phyloP scores from a whole-genome alignment of 2,113 vertebrate species.

The Bufo gargarizans region DNA sequence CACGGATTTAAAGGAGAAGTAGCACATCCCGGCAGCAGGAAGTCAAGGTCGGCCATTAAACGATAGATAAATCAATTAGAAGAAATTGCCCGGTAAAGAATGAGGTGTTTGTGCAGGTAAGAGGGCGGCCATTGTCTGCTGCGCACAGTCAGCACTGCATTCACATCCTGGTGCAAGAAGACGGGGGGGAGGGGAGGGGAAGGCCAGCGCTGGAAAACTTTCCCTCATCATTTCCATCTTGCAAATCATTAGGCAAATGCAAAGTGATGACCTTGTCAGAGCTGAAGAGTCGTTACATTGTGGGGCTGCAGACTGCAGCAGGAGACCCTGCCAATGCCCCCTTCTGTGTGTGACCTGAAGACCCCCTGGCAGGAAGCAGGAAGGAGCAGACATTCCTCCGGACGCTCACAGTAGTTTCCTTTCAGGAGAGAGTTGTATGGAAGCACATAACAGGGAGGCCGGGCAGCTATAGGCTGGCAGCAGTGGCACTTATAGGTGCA shows the following conservation, averaged over 20 bases:
- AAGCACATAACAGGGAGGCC: too few species aligned
- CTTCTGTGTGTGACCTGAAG: background rate
- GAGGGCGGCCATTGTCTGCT: background rate
- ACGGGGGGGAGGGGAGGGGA: background rate
- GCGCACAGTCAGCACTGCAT: background rate
- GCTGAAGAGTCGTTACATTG: background rate
- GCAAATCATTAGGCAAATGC: conserved; percentile 18
- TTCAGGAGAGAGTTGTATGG: too few species aligned
- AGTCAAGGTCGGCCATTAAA: background rate
- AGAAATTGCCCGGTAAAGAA: background rate
- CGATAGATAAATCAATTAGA: background rate
- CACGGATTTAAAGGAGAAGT: background rate
- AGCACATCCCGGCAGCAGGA: background rate
- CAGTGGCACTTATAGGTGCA: too few species aligned
- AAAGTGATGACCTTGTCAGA: background rate
- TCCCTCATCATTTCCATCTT: background rate
- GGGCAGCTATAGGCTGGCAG: too few species aligned
- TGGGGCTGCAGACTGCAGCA: background rate
- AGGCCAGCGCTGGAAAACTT: background rate
- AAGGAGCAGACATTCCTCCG: background rate
- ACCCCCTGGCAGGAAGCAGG: background rate
- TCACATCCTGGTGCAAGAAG: background rate
- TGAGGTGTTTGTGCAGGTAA: background rate
- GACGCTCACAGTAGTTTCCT: background rate
- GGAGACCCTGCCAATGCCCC: background rate